These are phyloP conservation scores for Oenanthe melanoleuca DNA, from an alignment of 2,113 vertebrate genomes.

Conservation along the genomic window DNA sequence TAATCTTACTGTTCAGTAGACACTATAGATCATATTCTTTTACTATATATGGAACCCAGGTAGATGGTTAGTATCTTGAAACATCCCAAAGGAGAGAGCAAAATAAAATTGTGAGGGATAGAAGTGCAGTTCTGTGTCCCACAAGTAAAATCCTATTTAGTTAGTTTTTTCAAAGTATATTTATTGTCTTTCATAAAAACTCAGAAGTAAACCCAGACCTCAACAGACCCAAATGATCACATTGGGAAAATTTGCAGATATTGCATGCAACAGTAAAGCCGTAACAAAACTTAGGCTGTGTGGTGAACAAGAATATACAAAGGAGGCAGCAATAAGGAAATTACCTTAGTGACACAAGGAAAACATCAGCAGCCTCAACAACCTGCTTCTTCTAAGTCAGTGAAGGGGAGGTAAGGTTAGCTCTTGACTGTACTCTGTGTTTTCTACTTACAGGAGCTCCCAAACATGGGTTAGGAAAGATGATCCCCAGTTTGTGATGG, in stretches of 20 bases:
- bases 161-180: conserved; percentile 16
- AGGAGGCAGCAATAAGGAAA: not conserved
- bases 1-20: not conserved
- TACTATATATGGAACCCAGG: not conserved
- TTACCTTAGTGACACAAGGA: not conserved
- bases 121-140: not conserved
- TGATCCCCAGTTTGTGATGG: not conserved
- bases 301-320: not conserved
- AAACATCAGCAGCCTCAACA: not conserved
- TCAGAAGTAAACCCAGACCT: not conserved
- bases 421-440: not conserved
- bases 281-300: not conserved
- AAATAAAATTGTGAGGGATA: not conserved
- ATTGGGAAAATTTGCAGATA: conserved; percentile 20
- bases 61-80: not conserved
- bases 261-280: not conserved
- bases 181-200: conserved; percentile 34
- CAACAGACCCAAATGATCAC: not conserved
- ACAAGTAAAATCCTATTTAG: not conserved
- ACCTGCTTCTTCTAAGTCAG: not conserved
- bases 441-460: not conserved
- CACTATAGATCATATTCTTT: not conserved
- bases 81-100: not conserved
- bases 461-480: not conserved
- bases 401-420: not conserved